Evolutionary conservation across 2,888 invertebrate genomes (phyloP).

Genomic region (Timema cristinae): DNA sequence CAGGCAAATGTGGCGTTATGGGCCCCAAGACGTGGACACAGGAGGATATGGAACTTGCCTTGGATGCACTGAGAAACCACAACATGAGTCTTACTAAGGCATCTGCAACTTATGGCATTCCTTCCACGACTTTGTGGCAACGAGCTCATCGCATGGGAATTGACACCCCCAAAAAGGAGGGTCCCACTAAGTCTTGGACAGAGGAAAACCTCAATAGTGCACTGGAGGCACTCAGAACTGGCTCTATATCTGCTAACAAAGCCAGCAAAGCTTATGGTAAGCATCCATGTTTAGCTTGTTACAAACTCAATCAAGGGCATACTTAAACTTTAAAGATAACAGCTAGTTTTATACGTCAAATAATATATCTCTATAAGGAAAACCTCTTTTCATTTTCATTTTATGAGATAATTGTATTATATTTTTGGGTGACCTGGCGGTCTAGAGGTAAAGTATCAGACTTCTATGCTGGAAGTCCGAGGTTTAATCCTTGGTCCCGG

Average conservation of each 20-base stretch:
- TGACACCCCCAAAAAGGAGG: slow-evolving; percentile 88
- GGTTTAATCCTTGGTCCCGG: no score
- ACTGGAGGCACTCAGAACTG: slow-evolving; percentile 74
- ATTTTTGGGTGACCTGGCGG: no score
- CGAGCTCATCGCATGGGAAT: slow-evolving; percentile 84
- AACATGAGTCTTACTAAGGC: slow-evolving; percentile 88
- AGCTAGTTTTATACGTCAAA: no score
- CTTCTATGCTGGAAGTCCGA: no score
- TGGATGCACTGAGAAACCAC: slow-evolving; percentile 79
- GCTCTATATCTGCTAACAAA: slow-evolving; percentile 84
- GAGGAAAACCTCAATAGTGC: slow-evolving; percentile 79
- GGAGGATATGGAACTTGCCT: slow-evolving; percentile 83
- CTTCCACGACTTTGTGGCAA: slow-evolving; percentile 88
- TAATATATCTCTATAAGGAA: no score
- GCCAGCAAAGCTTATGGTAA: slow-evolving; percentile 83
- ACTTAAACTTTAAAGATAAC: no score
- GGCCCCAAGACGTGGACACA: slow-evolving; percentile 85
- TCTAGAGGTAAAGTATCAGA: no score
- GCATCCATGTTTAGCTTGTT: slow-evolving; percentile 19
- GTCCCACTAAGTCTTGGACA: slow-evolving; percentile 82
- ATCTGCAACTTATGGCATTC: slow-evolving; percentile 80
- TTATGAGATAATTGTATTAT: no score
- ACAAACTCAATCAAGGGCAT: no score
- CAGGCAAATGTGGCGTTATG: slow-evolving; percentile 46
- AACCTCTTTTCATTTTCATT: no score